Evolutionary conservation across 2,797 vertebrate species (phyloP).

Genomic region (Urosaurus nigricauda): DNA sequence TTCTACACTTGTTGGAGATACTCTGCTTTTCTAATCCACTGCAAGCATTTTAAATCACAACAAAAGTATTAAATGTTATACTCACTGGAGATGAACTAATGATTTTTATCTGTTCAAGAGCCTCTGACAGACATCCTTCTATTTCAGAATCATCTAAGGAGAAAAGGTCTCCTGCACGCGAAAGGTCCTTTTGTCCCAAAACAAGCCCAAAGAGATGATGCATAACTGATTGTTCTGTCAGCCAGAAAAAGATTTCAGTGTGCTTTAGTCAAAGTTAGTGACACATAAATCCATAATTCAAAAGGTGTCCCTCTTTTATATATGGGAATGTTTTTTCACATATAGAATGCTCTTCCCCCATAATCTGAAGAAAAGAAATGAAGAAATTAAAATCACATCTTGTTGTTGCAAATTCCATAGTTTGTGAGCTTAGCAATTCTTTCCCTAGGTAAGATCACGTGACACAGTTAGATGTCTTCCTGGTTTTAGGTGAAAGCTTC

Average conservation of each 20-base stretch:
- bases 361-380: constrained; percentile 48
- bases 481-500: too few relatives aligned
- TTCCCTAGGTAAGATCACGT: not conserved
- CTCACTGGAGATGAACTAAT: constrained; percentile 94
- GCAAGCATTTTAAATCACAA: not conserved
- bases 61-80: constrained; percentile 21
- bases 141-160: constrained; percentile 93
- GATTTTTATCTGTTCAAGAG: constrained; percentile 92
- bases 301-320: fast-evolving
- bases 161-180: constrained; percentile 94
- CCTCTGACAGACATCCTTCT: constrained; percentile 91
- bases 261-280: not conserved
- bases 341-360: constrained; percentile 30
- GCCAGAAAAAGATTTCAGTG: constrained; percentile 6
- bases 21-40: not conserved
- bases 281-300: not conserved
- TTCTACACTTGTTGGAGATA: not conserved
- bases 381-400: not conserved
- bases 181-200: constrained; percentile 92
- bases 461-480: not conserved
- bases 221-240: constrained; percentile 76
- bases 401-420: not conserved
- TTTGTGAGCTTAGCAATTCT: not conserved
- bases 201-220: constrained; percentile 94
- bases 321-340: constrained; percentile 2